Evolutionary conservation across 35 echinoderm and acorn worm genomes (phyloP), one percentile per base, ranked within the genome.

Genomic region (Anneissia japonica): DNA sequence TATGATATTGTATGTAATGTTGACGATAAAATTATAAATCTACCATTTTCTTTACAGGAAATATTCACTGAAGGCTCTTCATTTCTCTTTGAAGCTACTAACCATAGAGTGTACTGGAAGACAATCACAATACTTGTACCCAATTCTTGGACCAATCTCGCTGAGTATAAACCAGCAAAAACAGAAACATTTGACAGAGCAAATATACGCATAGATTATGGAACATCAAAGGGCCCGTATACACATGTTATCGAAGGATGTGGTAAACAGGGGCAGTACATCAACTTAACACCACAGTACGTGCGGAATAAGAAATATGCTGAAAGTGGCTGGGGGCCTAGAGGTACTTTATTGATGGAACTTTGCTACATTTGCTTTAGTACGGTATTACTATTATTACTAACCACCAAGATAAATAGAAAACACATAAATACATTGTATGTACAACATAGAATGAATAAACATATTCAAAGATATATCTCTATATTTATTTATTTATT

Each of bases 101-200:
- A 81, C 10, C 35, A 39, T 0, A 37, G 79, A 38, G 79, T 81
- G 3, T 81, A 81, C 79, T 81, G 35, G 35, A 81, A 81, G 30
- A 26, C 9, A 4, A 40, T 81, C 12, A 81, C 11, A 4, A 81
- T 81, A 38, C 79, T 81, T 0, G 19, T 81, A 30, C 79, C 79
- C 3, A 37, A 10, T 35, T 23, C 79, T 0, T 81, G 79, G 79
- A 14, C 35, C 79, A 4, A 40, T 26, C 35, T 3, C 30, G 79
- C 38, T 13, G 38, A 81, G 9, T 81, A 81, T 39, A 30, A 81
- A 1, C 6, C 23, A 23, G 79, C 79, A 14, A 37, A 16, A 21
- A 37, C 36, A 37, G 79, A 81, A 30, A 37, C 38, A 26, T 81
- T 39, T 28, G 79, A 81, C 17, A 38, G 14, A 0, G 79, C 79